phyloP scores from a whole-genome alignment of 2,888 invertebrate species.

The Microchrysa polita region DNA sequence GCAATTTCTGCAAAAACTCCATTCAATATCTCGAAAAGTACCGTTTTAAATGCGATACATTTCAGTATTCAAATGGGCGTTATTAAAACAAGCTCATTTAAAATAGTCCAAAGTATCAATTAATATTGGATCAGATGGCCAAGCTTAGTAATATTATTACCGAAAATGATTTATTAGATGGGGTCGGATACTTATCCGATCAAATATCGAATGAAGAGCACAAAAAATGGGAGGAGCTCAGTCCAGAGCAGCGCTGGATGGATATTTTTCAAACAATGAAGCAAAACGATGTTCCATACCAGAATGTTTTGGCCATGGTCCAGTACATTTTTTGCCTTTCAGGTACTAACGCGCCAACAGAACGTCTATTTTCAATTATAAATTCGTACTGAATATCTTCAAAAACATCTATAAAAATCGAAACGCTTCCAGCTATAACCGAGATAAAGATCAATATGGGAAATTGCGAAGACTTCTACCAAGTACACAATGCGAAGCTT shows the following conservation, averaged over 20 bases:
- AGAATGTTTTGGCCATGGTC: neutral
- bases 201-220: neutral
- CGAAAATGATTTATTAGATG: neutral
- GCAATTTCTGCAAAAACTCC: neutral
- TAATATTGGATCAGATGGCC: too few species aligned
- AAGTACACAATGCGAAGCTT: neutral
- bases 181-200: neutral
- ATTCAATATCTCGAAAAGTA: neutral
- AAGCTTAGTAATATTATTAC: neutral
- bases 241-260: neutral
- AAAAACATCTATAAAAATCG: slow-evolving; percentile 16
- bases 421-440: too few species aligned
- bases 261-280: neutral
- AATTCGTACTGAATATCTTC: slow-evolving; percentile 45
- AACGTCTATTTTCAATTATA: slow-evolving; percentile 47
- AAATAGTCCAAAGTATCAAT: too few species aligned
- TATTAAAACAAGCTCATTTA: too few species aligned
- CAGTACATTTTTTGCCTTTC: slow-evolving; percentile 37
- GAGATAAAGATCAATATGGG: too few species aligned
- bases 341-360: slow-evolving; percentile 43
- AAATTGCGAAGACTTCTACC: too few species aligned
- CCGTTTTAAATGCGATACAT: too few species aligned
- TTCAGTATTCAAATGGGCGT: too few species aligned
- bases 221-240: neutral
- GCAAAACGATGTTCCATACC: too few species aligned